Base-by-base conservation (phyloP, 2,888 invertebrate species). In the Harpalus rufipes region DNA sequence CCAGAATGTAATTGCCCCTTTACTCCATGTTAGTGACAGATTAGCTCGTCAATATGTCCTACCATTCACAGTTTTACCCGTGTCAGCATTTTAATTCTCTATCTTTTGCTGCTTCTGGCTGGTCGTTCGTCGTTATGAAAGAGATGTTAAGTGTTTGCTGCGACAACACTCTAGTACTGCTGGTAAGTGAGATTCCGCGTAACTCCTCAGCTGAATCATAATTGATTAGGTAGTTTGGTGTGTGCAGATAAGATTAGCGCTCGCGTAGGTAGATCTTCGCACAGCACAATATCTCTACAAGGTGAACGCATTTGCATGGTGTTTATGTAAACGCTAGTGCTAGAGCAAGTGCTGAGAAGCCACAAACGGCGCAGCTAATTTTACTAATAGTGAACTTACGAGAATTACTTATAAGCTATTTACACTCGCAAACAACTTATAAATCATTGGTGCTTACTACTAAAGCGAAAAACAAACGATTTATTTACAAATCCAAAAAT, bases 11-110 rank as follows among this genome's bases (percentile, higher is more conserved):
- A 82, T 82, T 82, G 82, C 58, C 82, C 68, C 68, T 68, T 68
- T 72, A 68, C 82, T 58, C 51, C 72, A 41, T 81, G 72, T 82
- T 82, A 82, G 68, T 16, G 82, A 82, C 72, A 68, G 72, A 82
- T 82, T 82, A 82, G 82, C 44, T 51, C 68, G 81, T 82, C 82
- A 82, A 82, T 82, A 58, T 82, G 82, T 82, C 82, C 18, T 44
- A 12, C 44, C 44, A 10, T 51, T 51, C 44, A 51, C 44, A 4
- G 44, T 12, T 51, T 12, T 12, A 51, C 10, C 12, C 44, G 44
- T 2, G 12, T 51, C 44, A 51, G 44, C 44, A 10, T 51, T 51
- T 51, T 51, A 12, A 51, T 51, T 51, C 44, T 51, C 12, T 12
- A 51, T 51, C 44, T 51, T 4, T 51, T 8, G 44, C 44, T 32